Percentiles rank a stretch among this genome's conserved stretches.
phyloP scores from a whole-genome alignment of 2,888 invertebrate species.

The Brachypalpus laphriformis region DNA sequence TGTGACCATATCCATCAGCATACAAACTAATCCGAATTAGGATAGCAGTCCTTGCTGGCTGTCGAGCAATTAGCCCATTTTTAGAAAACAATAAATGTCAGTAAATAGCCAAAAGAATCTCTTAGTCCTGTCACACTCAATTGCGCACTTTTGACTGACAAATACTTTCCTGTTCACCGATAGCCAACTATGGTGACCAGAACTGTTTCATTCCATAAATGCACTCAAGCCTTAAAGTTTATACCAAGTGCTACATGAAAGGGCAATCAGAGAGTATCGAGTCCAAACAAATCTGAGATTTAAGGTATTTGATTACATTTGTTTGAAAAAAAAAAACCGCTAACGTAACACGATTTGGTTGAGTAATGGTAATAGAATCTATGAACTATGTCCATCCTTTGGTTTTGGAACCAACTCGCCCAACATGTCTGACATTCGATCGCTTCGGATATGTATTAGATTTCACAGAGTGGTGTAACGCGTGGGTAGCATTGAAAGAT shows the following conservation, averaged over 20 bases:
- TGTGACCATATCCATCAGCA: slow-evolving; percentile 50
- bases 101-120: slow-evolving; percentile 52
- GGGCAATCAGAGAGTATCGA: slow-evolving; percentile 47
- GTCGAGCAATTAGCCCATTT: slow-evolving; percentile 57
- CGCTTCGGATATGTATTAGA: slow-evolving; percentile 53
- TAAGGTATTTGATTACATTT: slow-evolving; percentile 41
- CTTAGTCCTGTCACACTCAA: neutral
- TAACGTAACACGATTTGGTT: slow-evolving; percentile 1
- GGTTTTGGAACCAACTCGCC: slow-evolving; percentile 46
- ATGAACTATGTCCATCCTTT: slow-evolving; percentile 44
- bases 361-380: slow-evolving; percentile 54
- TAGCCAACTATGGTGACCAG: too few relatives aligned
- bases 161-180: slow-evolving; percentile 24
- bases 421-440: slow-evolving; percentile 47
- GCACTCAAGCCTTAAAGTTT: neutral
- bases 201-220: slow-evolving; percentile 17
- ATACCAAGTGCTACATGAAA: slow-evolving; percentile 40
- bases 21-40: slow-evolving; percentile 39
- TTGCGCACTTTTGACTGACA: slow-evolving; percentile 50
- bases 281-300: slow-evolving; percentile 26
- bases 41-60: slow-evolving; percentile 21
- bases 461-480: slow-evolving; percentile 67
- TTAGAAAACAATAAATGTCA: slow-evolving; percentile 20
- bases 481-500: slow-evolving; percentile 14
- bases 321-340: neutral